Evolutionary conservation across 2,113 vertebrate species (phyloP), one percentile per base, ranked within the genome.

Genomic region (Aplodontia rufa): DNA sequence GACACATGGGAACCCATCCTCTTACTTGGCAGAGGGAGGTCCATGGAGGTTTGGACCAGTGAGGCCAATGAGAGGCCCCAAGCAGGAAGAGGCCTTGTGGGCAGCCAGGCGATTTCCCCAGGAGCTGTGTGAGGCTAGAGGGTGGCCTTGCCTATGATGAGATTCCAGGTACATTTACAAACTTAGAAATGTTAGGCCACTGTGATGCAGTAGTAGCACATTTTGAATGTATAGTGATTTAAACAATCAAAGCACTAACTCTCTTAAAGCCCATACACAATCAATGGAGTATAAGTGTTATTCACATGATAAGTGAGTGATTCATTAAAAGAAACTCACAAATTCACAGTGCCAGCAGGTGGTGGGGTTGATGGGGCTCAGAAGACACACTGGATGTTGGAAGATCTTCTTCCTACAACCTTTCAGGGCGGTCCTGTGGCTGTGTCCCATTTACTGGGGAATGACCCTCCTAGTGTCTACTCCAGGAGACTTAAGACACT

Each of bases 51-150:
- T 30, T 12, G 47, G 71, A 45, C 69, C 69, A 32, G 0, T 12
- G 69, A 72, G 94, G 81, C 69, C 13, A 12, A n/a, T 3, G 0
- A 26, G 32, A 9, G 47, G 37, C 89, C 75, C 72, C 82, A 5
- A 1, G 8, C 1, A 1, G 0, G 24, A 26, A 71, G 51, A 19
- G 40, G 30, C 12, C 49, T 37, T 19, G 8, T 75, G 22, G 28
- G 80, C 17, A 1, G 81, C 40, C 8, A 1, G 62, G 68, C 0
- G 0, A 64, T 51, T 83, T 53, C 58, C 66, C 16, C 0, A 0
- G 72, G 58, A 30, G 20, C 2, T 20, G 42, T 17, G 1, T 0
- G 30, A 87, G n/a, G 55, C 58, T 45, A 28, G 9, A 58, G 58
- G 0, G 5, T 58, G 62, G 20, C 84, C 42, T 26, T n/a, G 53